Percentiles rank a stretch among this genome's conserved stretches.
Evolutionary conservation across 1,140 invertebrate genomes (phyloP).

Genomic region (Platorchestia sp.): DNA sequence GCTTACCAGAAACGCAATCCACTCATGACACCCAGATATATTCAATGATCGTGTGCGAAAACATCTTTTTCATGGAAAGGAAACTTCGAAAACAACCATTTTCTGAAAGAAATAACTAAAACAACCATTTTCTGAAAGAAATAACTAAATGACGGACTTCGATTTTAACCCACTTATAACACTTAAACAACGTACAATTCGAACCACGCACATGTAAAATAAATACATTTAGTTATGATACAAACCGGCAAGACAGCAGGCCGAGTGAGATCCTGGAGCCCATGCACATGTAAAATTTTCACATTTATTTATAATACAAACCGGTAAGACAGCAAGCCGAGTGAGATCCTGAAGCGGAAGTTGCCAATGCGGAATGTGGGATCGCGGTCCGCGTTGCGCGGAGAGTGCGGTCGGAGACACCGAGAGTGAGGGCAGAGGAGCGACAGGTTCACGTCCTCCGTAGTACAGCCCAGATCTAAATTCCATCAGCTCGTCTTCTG

Average conservation of each 20-base stretch:
- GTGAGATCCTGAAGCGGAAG: constrained; percentile 32
- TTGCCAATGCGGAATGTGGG: constrained; percentile 14
- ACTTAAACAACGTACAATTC: not conserved
- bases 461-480: not conserved
- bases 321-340: constrained; percentile 4
- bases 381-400: not conserved
- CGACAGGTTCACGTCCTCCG: not conserved
- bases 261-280: constrained; percentile 10
- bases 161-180: not conserved
- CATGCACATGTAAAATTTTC: not conserved
- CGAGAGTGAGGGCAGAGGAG: not conserved
- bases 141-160: not conserved
- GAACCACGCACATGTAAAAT: not conserved
- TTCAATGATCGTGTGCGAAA: not conserved
- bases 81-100: not conserved
- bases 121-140: not conserved
- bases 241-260: not conserved
- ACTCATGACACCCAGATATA: not conserved
- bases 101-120: not conserved
- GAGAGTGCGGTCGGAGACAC: not conserved
- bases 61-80: not conserved
- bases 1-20: not conserved
- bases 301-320: not conserved
- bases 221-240: not conserved
- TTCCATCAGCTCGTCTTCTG: not conserved